Base-by-base conservation (phyloP, 1,140 invertebrate species). In the Drosophila elegans region DNA sequence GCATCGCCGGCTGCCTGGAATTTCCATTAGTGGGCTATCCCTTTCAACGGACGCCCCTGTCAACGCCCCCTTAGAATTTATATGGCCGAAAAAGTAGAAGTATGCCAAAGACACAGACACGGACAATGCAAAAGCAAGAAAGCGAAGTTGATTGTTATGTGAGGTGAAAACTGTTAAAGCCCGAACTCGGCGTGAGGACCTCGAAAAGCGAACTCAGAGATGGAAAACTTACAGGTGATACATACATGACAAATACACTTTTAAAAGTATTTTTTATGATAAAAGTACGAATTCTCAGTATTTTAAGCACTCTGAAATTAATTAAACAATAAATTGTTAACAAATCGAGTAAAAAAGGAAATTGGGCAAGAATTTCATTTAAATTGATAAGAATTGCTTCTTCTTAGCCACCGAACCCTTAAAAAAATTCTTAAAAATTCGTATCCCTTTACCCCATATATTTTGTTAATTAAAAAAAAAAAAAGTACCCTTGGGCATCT, bases 151-250 rank as follows among this genome's bases (percentile, higher is more conserved):
- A 80, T 76, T 76, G 78, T 64, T 76, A 63, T 80, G 78, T 61
- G 77, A 74, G 76, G 80, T 80, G 72, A 81, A 85, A 86, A 78
- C 64, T 63, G 77, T 81, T 79, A 75, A 82, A 78, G 74, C 63
- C 49, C 39, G 56, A 57, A 36, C 54, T 53, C 11, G 16, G 48
- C 29, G 29, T 7, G 59, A 52, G 34, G 41, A 34, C 29, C 12
- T 34, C 16, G 12, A 36, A 59, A 62, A 45, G 53, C 41, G 39
- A 13, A 36, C 29, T 4, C 7, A 59, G 38, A 34, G 51, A 32
- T 62, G 59, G 4, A 3, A n/a, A 29, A 48, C 10, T 10, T 3
- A 38, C 25, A 16, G n/a, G 10, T 41, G 25, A 7, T 41, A 44
- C 21, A 12, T 27, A 27, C 16, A 21, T 21, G 16, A 1, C 16